Evolutionary conservation across 2,888 invertebrate species (phyloP), one percentile per base, ranked within the genome.

Genomic region (Flexamia atlantica): DNA sequence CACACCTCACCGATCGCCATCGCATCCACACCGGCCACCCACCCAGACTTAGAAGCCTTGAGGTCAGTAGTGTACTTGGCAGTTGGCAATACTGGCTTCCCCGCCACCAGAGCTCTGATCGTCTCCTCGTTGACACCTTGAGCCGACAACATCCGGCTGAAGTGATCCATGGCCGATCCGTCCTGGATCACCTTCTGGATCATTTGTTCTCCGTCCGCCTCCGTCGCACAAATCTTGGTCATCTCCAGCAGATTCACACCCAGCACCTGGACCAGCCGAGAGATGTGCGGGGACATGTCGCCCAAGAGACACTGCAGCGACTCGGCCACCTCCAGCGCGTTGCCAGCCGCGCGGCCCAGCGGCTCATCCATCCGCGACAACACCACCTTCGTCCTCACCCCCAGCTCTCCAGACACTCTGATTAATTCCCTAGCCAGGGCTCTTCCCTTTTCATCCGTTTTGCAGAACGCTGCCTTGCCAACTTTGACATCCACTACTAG

Each of bases 401-500:
- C 91, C 81, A 91, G 88, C 12, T 88, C 87, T 46, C 89, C 88
- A 0, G 91, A 90, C 32, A 90, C 89, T 0, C 87, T 88, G 88
- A 92, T 92, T 89, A 92, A 89, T 81, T 88, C 88, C 42, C 88
- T 85, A 0, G 91, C 92, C 5, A 92, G 87, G 20, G 87, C 85
- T 81, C 88, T 86, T 0, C 91, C 92, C n/a, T 89, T 87, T 20
- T 90, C 88, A 12, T 89, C 85, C 17, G 88, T 88, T 81, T 90
- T 89, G 86, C 90, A 89, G 84, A 91, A 90, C 23, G 90, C 88
- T 5, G 89, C 90, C 1, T 85, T 72, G 10, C 93, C 93, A 80
- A 90, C 90, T 88, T 92, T 93, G 9, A 93, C 90, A 87, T 93
- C 92, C 80, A 92, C 88, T 1, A 93, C 90, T 10, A 93, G 88